Evolutionary conservation across 2,888 invertebrate species (phyloP), one percentile per base, ranked within the genome.

Genomic region (Caenorhabditis wallacei): DNA sequence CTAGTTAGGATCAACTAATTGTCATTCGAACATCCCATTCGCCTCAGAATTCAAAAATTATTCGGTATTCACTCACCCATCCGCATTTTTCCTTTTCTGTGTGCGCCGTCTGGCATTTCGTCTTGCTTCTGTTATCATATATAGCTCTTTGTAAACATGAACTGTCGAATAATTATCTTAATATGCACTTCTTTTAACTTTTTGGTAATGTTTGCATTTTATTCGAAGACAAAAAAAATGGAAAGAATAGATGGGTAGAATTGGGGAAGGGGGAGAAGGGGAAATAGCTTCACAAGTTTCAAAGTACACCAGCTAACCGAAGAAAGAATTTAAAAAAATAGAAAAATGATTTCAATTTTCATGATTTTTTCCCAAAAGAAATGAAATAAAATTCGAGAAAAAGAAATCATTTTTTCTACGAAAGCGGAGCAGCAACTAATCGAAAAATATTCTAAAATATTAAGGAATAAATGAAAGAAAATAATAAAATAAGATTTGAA

Each of bases 271-370:
- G 37, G 11, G 54, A 43, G 48, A n/a, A 24, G 57, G 43, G 63
- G 20, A 76, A 76, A 69, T 69, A 76, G 68, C 76, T 68, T 69
- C 53, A 76, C 76, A 76, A 76, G 76, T 76, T 74, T 68, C 24
- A 69, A 59, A 69, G 61, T 76, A 76, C 64, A 76, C 76, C 76
- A 76, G 76, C 76, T 76, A 76, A 76, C 68, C 76, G 53, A 66
- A 76, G 69, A 76, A 76, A 75, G 59, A 69, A 69, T 69, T n/a
- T n/a, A n/a, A n/a, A n/a, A 20, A 66, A 22, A n/a, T 40, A 13
- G 40, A 11, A 16, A 40, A 40, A 40, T 16, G 18, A 40, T 35
- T 24, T n/a, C 1, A 53, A 35, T 22, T 35, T 40, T 48, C 11
- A 22, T 18, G n/a, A 46, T n/a, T 13, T 35, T 53, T 48, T 66